Evolutionary conservation across 1,140 invertebrate species (phyloP).

Genomic region (Tetragonula clypearis): DNA sequence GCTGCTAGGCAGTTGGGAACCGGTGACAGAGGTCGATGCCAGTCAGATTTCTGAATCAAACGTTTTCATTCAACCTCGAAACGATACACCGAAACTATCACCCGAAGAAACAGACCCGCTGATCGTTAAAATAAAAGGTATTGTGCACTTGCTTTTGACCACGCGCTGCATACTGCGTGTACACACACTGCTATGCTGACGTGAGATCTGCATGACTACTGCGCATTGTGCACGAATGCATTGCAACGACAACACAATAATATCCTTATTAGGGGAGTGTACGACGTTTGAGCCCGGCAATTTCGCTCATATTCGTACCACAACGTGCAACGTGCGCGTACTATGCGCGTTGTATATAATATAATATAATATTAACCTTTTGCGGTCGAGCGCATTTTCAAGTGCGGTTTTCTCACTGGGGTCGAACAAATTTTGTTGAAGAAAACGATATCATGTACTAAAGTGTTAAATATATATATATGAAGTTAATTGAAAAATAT

Average conservation of each 20-base stretch:
- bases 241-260: neutral
- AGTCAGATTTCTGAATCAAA: constrained; percentile 54
- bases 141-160: neutral
- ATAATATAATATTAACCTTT: too few species aligned
- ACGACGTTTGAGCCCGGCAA: neutral
- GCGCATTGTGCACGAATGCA: neutral
- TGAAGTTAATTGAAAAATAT: too few species aligned
- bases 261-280: neutral
- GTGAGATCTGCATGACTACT: neutral
- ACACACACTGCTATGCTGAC: neutral
- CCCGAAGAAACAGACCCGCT: too few species aligned
- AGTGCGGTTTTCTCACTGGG: too few species aligned
- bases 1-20: constrained; percentile 9
- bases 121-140: neutral
- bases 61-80: constrained; percentile 45
- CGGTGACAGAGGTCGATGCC: constrained; percentile 25
- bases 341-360: too few species aligned
- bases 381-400: too few species aligned
- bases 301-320: neutral
- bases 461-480: too few species aligned
- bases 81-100: neutral
- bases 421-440: too few species aligned
- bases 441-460: too few species aligned
- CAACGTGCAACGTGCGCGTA: too few species aligned
- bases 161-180: neutral